These are phyloP conservation scores for Sitophilus oryzae DNA, from an alignment of 1,140 invertebrate species.

Conservation along the genomic window DNA sequence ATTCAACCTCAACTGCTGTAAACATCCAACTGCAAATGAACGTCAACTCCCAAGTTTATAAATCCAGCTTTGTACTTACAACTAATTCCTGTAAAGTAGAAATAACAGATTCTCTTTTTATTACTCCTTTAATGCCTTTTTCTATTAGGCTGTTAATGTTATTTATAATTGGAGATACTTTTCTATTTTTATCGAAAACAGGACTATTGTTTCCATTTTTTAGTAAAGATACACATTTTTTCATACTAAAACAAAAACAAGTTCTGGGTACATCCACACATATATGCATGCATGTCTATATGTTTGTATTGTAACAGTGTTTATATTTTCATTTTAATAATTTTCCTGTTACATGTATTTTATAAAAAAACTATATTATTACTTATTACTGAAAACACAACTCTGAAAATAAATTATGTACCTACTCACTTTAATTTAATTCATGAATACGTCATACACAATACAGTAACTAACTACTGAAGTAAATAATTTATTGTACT, in stretches of 20 bases:
- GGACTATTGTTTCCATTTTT: constrained; percentile 52
- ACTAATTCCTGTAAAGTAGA: constrained; percentile 60
- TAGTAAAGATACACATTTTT: constrained; percentile 47
- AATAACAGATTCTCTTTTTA: constrained; percentile 67
- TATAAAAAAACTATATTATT: too few species aligned
- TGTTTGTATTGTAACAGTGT: background rate
- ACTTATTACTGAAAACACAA: too few species aligned
- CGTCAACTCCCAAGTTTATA: background rate
- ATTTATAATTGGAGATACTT: constrained; percentile 48
- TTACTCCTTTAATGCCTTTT: constrained; percentile 58
- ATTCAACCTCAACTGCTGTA: too few species aligned
- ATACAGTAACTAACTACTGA: too few species aligned
- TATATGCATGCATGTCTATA: background rate
- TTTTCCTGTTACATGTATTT: too few species aligned
- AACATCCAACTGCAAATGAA: background rate
- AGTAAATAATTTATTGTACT: too few species aligned
- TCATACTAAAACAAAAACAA: constrained; percentile 47
- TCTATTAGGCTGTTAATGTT: constrained; percentile 59
- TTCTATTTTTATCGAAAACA: constrained; percentile 49
- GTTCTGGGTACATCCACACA: background rate
- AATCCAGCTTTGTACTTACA: constrained; percentile 49
- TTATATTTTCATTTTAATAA: too few species aligned
- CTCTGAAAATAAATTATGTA: too few species aligned
- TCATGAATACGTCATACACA: background rate
- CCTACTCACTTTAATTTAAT: too few species aligned